Evolutionary conservation across 2,113 vertebrate genomes (phyloP).

Genomic region (Xyliphius kryptos): DNA sequence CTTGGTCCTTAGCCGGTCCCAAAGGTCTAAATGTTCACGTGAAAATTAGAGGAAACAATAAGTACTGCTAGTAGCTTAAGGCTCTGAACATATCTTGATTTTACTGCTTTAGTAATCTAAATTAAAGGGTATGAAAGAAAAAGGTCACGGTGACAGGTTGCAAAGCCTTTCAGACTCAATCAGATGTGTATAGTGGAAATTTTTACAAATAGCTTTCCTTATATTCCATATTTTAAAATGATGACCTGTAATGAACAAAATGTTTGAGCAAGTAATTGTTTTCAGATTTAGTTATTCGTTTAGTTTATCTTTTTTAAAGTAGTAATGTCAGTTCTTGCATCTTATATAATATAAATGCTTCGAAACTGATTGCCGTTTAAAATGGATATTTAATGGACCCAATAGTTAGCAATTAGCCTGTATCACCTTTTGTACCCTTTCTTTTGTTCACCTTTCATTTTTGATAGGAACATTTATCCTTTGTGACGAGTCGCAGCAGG

Average conservation of each 20-base stretch:
- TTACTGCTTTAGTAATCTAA: background rate
- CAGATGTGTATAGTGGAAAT: too few relatives aligned
- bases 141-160: background rate
- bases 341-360: too few relatives aligned
- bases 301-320: too few relatives aligned
- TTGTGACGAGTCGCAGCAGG: conserved; percentile 33
- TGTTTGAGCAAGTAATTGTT: too few relatives aligned
- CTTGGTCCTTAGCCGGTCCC: conserved; percentile 20
- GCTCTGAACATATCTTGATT: too few relatives aligned
- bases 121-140: background rate
- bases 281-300: too few relatives aligned
- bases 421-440: conserved; percentile 22
- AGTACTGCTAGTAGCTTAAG: background rate
- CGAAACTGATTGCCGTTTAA: too few relatives aligned
- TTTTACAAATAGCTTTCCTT: too few relatives aligned
- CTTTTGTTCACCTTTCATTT: too few relatives aligned
- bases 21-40: background rate
- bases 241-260: too few relatives aligned
- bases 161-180: too few relatives aligned
- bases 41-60: background rate
- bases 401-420: conserved; percentile 29
- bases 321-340: background rate
- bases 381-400: conserved; percentile 29
- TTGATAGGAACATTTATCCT: conserved; percentile 32
- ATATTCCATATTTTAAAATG: too few relatives aligned